Evolutionary conservation across 2,797 vertebrate species (phyloP), one percentile per base, ranked within the genome.

Genomic region (Psittacula echo): DNA sequence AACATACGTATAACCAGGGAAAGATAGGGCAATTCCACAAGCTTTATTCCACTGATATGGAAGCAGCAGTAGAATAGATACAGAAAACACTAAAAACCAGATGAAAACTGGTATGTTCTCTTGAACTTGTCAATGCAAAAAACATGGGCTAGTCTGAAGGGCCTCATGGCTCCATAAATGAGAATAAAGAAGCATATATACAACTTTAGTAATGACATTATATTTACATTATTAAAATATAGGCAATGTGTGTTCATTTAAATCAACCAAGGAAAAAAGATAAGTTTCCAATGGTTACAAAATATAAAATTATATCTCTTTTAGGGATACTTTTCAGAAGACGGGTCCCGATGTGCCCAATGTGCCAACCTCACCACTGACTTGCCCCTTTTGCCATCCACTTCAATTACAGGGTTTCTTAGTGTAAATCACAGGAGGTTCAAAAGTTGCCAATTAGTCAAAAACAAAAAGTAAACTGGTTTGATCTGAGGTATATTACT

Each of bases 301-400:
- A 39, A 41, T 2, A 1, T 30, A 77, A 45, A 80, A 44, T 58
- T 65, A 19, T 6, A 23, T 64, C 20, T 16, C 21, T 72, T 92
- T 60, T 27, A 62, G 12, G 22, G 18, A 45, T 2, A 5, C 5
- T 58, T 2, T 71, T 64, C 39, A 60, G 24, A 70, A 61, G 3
- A 62, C 13, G 13, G 19, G 8, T 70, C 34, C 23, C 51, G 45
- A 5, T 7, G 27, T 72, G 32, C 29, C 90, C 37, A 44, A 62
- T 16, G 24, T 9, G 24, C 24, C 58, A 48, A 0, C 42, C 27
- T 74, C 27, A 26, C 7, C 37, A 29, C 0, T 0, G 19, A 32
- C 2, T 51, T 41, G 27, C 18, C 32, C 24, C 21, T 32, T 37
- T 16, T 4, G 11, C 17, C 15, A n/a, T 13, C 21, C 4, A 2